These are phyloP conservation scores for Montipora efflorescens DNA, from an alignment of 64 coral and sea anemone species.

Conservation along the genomic window DNA sequence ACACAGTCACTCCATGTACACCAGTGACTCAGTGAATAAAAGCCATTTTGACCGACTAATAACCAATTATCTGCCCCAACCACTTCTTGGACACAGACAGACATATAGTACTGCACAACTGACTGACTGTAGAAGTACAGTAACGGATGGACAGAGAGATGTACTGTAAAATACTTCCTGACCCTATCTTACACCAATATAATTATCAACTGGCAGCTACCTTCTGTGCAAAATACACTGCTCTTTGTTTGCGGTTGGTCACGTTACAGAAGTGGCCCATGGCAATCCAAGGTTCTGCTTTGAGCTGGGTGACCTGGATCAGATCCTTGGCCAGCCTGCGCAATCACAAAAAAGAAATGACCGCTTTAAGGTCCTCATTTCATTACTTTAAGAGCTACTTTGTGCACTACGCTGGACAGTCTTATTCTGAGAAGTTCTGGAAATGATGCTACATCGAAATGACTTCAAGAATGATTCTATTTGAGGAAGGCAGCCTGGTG, in stretches of 20 bases:
- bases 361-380: background rate
- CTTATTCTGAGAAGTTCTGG: too few species aligned
- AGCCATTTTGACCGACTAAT: background rate
- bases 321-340: conserved; percentile 88
- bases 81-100: background rate
- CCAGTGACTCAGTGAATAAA: too few species aligned
- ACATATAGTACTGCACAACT: too few species aligned
- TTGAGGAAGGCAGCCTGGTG: too few species aligned
- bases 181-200: too few species aligned
- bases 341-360: background rate
- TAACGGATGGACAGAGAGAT: background rate
- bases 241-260: conserved; percentile 90
- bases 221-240: conserved; percentile 99
- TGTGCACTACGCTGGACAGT: too few species aligned
- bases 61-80: background rate
- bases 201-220: background rate
- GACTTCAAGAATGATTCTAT: too few species aligned
- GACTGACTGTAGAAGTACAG: background rate
- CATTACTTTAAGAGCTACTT: too few species aligned
- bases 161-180: too few species aligned
- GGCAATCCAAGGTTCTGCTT: conserved; percentile 92
- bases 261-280: conserved; percentile 93
- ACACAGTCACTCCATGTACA: too few species aligned
- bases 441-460: too few species aligned
- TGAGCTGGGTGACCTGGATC: conserved; percentile 89